Evolutionary conservation across 1,140 invertebrate species (phyloP).

Genomic region (Pomphorhynchus laevis): DNA sequence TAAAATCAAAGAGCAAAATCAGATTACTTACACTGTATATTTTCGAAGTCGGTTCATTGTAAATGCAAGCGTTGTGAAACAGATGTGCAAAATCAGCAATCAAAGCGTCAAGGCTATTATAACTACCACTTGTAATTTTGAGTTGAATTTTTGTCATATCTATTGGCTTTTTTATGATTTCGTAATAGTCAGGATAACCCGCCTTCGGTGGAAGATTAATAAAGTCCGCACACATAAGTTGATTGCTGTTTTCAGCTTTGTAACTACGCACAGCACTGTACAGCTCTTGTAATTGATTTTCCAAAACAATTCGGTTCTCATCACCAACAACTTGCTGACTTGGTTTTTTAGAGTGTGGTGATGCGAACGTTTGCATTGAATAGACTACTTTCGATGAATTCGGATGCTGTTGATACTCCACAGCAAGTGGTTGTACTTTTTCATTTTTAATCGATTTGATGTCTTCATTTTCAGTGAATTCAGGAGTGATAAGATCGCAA

Average conservation of each 20-base stretch:
- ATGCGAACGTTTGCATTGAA: not conserved
- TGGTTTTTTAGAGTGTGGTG: not conserved
- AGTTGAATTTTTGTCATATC: conserved; percentile 72
- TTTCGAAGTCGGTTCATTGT: conserved; percentile 87
- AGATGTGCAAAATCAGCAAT: conserved; percentile 71
- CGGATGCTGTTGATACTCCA: conserved; percentile 11
- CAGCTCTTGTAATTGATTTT: conserved; percentile 44
- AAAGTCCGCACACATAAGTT: conserved; percentile 23
- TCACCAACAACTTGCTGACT: conserved; percentile 12
- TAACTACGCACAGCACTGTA: conserved; percentile 57
- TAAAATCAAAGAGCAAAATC: too few species aligned
- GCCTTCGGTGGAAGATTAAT: conserved; percentile 38
- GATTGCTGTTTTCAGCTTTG: conserved; percentile 19
- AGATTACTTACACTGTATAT: conserved; percentile 62
- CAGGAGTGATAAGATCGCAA: too few species aligned
- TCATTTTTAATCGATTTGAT: too few species aligned
- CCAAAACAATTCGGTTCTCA: conserved; percentile 14
- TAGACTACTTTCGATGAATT: not conserved
- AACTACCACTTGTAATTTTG: conserved; percentile 36
- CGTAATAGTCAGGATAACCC: conserved; percentile 87
- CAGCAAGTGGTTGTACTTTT: too few species aligned
- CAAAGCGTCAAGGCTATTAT: conserved; percentile 51
- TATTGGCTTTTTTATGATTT: conserved; percentile 79
- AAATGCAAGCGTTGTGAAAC: conserved; percentile 97
- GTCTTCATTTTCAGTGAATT: too few species aligned